Percentiles rank a stretch among this genome's conserved stretches.
Conservation (phyloP, 2,888 invertebrate genomes). For the Blera fallax region DNA sequence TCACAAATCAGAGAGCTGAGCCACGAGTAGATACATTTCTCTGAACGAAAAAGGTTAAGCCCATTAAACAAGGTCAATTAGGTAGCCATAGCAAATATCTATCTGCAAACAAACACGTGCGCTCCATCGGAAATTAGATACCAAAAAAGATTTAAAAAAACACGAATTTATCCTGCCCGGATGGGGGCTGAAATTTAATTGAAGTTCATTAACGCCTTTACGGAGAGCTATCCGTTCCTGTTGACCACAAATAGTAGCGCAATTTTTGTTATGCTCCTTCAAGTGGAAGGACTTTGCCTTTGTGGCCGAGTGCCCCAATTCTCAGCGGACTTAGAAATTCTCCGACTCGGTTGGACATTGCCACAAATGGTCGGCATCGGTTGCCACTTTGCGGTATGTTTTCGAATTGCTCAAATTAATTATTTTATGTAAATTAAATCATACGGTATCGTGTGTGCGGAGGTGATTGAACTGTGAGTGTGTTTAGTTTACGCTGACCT, state of each 20-base stretch:
- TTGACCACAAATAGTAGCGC: slow-evolving; percentile 49
- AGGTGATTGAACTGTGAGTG: slow-evolving; percentile 37
- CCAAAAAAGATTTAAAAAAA: background rate
- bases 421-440: slow-evolving; percentile 70
- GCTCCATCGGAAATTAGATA: slow-evolving; percentile 19
- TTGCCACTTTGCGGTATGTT: slow-evolving; percentile 13
- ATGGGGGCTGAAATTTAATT: slow-evolving; percentile 43
- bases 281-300: slow-evolving; percentile 31
- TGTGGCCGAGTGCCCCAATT: slow-evolving; percentile 1
- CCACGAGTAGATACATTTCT: background rate
- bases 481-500: slow-evolving; percentile 38
- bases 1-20: slow-evolving; percentile 28
- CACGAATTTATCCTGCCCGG: background rate
- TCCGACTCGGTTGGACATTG: background rate
- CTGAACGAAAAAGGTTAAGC: slow-evolving; percentile 14
- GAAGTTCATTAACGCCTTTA: slow-evolving; percentile 58
- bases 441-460: slow-evolving; percentile 7
- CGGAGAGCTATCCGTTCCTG: slow-evolving; percentile 1
- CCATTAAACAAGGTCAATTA: slow-evolving; percentile 54
- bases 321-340: slow-evolving; percentile 37
- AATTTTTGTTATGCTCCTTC: slow-evolving; percentile 34
- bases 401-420: slow-evolving; percentile 60
- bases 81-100: slow-evolving; percentile 37
- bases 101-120: slow-evolving; percentile 15
- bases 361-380: slow-evolving; percentile 36